phyloP scores from a whole-genome alignment of 2,888 invertebrate species.

The Baronia brevicornis region DNA sequence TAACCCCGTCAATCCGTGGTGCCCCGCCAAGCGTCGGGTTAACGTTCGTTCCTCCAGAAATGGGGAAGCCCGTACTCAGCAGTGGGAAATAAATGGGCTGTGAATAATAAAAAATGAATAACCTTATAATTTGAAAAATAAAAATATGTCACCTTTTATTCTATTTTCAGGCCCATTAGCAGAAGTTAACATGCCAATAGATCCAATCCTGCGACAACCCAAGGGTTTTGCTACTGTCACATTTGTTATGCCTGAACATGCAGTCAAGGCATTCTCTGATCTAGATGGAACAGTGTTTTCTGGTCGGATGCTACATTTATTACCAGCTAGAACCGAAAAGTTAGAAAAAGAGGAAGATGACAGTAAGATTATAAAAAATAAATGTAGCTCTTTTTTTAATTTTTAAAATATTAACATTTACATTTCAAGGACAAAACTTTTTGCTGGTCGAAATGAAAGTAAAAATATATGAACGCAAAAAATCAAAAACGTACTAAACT shows the following conservation, averaged over 20 bases:
- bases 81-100: no score
- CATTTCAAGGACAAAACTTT: no score
- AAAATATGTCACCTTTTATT: not conserved
- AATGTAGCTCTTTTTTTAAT: conserved; percentile 3
- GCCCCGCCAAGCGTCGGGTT: no score
- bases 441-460: no score
- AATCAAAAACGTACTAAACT: no score
- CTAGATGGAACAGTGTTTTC: conserved; percentile 94
- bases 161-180: conserved; percentile 81
- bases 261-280: conserved; percentile 88
- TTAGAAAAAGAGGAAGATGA: conserved; percentile 59
- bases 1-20: no score
- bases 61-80: no score
- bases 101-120: no score
- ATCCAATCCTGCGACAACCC: conserved; percentile 83
- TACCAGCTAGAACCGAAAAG: conserved; percentile 87
- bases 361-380: conserved; percentile 31
- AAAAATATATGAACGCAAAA: no score
- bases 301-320: conserved; percentile 93
- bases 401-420: no score
- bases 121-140: no score
- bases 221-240: conserved; percentile 97
- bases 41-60: no score
- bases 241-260: conserved; percentile 96
- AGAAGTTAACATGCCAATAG: conserved; percentile 93